Evolutionary conservation across 2,113 vertebrate species (phyloP).

Genomic region (Turdus rufiventris): DNA sequence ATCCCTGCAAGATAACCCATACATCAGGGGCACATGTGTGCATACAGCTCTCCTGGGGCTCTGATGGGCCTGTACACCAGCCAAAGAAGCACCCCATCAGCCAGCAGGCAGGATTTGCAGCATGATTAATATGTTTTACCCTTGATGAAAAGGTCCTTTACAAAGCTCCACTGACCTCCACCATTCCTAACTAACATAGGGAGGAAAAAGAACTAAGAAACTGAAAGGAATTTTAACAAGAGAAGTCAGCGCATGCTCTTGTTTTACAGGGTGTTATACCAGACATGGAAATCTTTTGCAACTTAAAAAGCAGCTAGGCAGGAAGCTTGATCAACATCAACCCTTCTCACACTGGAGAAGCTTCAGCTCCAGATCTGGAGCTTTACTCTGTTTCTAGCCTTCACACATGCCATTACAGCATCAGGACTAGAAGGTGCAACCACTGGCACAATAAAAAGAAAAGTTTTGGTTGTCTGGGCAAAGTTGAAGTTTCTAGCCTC

Average conservation of each 20-base stretch:
- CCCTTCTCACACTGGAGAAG: background rate
- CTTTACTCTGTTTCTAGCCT: background rate
- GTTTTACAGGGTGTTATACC: conserved; percentile 23
- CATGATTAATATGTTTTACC: background rate
- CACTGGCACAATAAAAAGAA: background rate
- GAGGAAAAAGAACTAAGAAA: background rate
- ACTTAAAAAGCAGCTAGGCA: conserved; percentile 25
- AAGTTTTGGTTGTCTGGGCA: background rate
- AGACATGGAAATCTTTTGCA: conserved; percentile 24
- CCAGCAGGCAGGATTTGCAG: background rate
- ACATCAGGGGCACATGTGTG: background rate
- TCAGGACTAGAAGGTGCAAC: background rate
- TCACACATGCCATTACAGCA: background rate
- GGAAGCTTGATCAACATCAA: conserved; percentile 21
- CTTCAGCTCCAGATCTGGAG: background rate
- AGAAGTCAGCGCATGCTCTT: background rate
- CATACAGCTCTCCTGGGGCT: background rate
- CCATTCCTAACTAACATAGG: background rate
- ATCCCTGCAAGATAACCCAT: background rate
- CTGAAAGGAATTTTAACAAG: conserved; percentile 47
- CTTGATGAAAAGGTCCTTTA: background rate
- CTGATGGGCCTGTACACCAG: background rate
- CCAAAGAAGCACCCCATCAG: background rate
- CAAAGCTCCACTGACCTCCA: background rate
- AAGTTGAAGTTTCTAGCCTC: background rate